Conservation (phyloP, 2,797 vertebrate species). For the Saguinus oedipus region DNA sequence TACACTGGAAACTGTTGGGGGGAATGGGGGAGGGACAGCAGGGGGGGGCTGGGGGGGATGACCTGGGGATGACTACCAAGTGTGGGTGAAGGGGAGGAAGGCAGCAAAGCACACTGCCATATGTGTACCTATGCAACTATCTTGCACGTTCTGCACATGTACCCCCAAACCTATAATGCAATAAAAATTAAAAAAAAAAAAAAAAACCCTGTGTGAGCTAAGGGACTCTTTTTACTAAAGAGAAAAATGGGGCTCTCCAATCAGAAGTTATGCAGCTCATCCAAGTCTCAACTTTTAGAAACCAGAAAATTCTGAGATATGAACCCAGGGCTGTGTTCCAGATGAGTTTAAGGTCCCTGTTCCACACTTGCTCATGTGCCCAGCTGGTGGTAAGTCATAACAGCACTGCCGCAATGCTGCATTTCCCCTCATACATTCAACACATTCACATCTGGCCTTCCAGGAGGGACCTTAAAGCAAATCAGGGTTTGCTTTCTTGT, state of each 20-base stretch:
- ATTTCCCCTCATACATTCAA: slow-evolving; percentile 20
- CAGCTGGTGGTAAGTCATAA: not conserved
- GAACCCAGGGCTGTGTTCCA: not conserved
- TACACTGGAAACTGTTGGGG: too few relatives aligned
- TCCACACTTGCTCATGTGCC: not conserved
- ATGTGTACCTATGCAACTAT: too few relatives aligned
- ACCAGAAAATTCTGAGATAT: not conserved
- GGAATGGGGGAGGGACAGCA: too few relatives aligned
- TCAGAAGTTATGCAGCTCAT: not conserved
- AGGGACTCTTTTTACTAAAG: not conserved
- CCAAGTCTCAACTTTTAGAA: not conserved
- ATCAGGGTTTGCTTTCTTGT: not conserved
- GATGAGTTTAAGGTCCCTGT: not conserved
- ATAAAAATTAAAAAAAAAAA: too few relatives aligned
- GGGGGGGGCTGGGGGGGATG: too few relatives aligned
- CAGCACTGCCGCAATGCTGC: not conserved
- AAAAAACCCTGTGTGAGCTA: not conserved
- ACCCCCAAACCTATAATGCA: too few relatives aligned
- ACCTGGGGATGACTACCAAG: too few relatives aligned
- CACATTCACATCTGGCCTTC: not conserved
- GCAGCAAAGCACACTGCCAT: too few relatives aligned
- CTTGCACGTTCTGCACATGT: too few relatives aligned
- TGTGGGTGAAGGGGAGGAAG: too few relatives aligned
- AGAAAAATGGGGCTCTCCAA: not conserved
- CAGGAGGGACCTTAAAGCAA: not conserved